Base-by-base conservation (phyloP, 2,888 invertebrate genomes). In the Torymus auratus region DNA sequence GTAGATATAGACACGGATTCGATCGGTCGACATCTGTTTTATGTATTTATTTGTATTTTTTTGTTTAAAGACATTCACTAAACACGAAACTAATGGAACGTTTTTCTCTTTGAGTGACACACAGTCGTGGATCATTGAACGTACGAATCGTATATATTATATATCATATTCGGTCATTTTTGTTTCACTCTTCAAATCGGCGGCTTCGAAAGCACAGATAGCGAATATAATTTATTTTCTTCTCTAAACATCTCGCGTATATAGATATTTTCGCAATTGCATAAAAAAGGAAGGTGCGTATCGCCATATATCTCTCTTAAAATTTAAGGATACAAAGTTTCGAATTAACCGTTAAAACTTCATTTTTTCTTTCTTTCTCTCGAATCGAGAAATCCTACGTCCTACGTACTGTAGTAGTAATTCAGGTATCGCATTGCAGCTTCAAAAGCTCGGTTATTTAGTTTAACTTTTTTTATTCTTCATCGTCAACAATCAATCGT, bases 401-500 rank as follows among this genome's bases (percentile, higher is more conserved):
- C n/a, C 20, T 76, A 74, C 17, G 60, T 72, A 15, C 41, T 7
- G 41, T 41, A 41, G 41, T 52, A 41, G 67, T 82, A 78, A 80
- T 82, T 78, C 80, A 82, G 78, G 72, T 82, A 80, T 80, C 80
- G 71, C 68, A 78, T 80, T 67, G 41, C 65, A 75, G 62, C 69
- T 81, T 80, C 55, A 58, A 55, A 82, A 82, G 80, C 79, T 79
- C 75, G 52, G 17, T 62, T 41, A 41, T 41, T 41, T 41, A 41
- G 41, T 41, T 41, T 41, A 41, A 1, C 7, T 41, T 41, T 41
- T 41, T 7, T 41, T 41, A 7, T 41, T 10, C 41, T 41, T 41
- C 41, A 41, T 41, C 41, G 7, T 41, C 41, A 7, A 23, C 60
- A 61, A 14, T 28, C 58, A 17, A 68, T 74, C 65, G 65, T 17